phyloP scores from a whole-genome alignment of 23 tunicate species.

The Halocynthia aurantium region DNA sequence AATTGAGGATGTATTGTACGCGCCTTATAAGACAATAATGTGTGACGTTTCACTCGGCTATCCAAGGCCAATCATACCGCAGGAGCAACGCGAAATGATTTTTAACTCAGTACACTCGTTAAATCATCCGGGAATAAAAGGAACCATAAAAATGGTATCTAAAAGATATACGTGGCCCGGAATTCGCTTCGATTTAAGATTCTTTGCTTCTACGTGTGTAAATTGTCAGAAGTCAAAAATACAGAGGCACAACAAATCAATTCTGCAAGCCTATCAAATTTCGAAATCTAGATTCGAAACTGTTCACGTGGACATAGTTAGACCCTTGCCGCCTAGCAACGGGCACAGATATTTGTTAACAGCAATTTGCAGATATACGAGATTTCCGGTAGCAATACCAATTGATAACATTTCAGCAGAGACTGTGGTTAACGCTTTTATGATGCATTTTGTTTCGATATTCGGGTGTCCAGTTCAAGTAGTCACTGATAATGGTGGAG shows the following conservation, averaged over 20 bases:
- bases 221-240: constrained; percentile 33
- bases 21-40: neutral
- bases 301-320: constrained; percentile 29
- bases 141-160: too few species aligned
- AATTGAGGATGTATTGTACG: too few species aligned
- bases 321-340: constrained; percentile 28
- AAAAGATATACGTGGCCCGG: too few species aligned
- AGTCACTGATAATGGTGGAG: constrained; percentile 28
- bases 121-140: neutral
- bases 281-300: constrained; percentile 9
- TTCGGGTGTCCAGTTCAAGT: constrained; percentile 21
- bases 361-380: constrained; percentile 8
- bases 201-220: too few species aligned
- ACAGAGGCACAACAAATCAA: neutral
- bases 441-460: constrained; percentile 22
- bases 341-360: constrained; percentile 18
- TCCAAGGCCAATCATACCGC: constrained; percentile 3
- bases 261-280: neutral
- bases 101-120: neutral
- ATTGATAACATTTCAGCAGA: constrained; percentile 34
- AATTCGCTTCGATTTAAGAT: too few species aligned
- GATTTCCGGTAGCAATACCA: constrained; percentile 25
- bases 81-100: neutral
- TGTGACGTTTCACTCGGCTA: neutral
- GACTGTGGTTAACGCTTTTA: constrained; percentile 24